A percentile compares a stretch with the other conserved stretches of the same genome.
These are phyloP conservation scores for Atrichornis clamosus DNA, from an alignment of 2,113 vertebrate genomes.

Conservation along the genomic window DNA sequence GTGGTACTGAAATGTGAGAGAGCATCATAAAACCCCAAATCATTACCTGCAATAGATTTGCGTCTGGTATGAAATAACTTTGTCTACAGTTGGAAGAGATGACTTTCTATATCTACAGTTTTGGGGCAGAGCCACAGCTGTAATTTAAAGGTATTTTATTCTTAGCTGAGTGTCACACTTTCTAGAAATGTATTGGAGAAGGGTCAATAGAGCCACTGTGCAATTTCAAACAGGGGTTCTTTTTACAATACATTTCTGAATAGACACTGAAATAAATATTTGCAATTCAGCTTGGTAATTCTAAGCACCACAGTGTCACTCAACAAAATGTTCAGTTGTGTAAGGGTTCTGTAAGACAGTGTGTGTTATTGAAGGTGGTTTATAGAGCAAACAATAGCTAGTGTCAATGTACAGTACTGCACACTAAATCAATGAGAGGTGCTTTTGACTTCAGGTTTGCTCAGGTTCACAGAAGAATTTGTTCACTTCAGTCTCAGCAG, in stretches of 20 bases:
- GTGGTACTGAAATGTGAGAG: not conserved
- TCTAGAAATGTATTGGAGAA: not conserved
- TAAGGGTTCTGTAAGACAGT: not conserved
- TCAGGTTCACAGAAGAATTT: not conserved
- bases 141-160: not conserved
- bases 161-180: not conserved
- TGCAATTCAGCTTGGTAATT: not conserved
- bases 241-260: not conserved
- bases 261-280: slow-evolving; percentile 1
- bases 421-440: not conserved
- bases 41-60: not conserved
- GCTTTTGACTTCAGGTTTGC: not conserved
- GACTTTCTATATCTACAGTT: not conserved
- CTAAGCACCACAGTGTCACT: not conserved
- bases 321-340: not conserved
- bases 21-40: not conserved
- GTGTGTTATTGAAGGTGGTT: not conserved
- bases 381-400: not conserved
- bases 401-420: not conserved
- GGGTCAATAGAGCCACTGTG: not conserved
- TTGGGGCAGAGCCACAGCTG: not conserved
- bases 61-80: not conserved
- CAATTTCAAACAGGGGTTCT: not conserved
- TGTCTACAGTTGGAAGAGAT: not conserved
- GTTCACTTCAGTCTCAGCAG: not conserved